Base-by-base conservation (phyloP, 1,140 invertebrate genomes). In the Drosophila sucinea region DNA sequence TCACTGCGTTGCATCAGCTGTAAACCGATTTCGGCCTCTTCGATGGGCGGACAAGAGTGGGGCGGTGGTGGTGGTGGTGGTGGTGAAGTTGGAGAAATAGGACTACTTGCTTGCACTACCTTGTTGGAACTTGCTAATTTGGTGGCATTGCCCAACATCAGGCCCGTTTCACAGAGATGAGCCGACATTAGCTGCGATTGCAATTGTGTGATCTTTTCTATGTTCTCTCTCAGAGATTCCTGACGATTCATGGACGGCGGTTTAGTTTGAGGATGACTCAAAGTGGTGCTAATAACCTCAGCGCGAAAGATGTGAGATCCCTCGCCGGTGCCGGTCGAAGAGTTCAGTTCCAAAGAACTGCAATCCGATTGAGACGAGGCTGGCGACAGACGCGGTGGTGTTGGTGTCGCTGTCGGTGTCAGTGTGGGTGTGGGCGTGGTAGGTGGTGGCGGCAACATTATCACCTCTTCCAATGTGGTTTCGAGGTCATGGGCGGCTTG, bases 1-100 rank as follows among this genome's bases (percentile, higher is more conserved):
- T 95, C 94, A 55, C 94, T 94, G 64, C 94, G 92, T 78, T 95
- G 94, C 61, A 95, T 92, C 60, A 95, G 72, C 58, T 94, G 93
- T 30, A 95, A 66, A 3, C 79, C 35, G 8, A 38, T 73, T 30
- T 67, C 70, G 17, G 56, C 11, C 5, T 67, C 78, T 30, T 4
- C 55, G 8, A 27, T 17, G 60, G 67, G 33, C 62, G 32, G 29
- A 65, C 60, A 30, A 23, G n/a, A 25, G 32, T 38, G 23, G 8
- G 62, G 66, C 40, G 62, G 73, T 27, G 66, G 70, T 56, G 66
- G 56, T 58, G 68, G 56, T 58, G 68, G 70, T 41, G 70, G 25
- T 3, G 44, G 44, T 47, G 44, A 7, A 4, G n/a, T 17, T 44
- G n/a, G 41, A 0, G 17, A 44, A 8, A 23, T 47, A 5, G 44